Evolutionary conservation across 1,140 invertebrate genomes (phyloP).

Genomic region (Drosophila ananassae): DNA sequence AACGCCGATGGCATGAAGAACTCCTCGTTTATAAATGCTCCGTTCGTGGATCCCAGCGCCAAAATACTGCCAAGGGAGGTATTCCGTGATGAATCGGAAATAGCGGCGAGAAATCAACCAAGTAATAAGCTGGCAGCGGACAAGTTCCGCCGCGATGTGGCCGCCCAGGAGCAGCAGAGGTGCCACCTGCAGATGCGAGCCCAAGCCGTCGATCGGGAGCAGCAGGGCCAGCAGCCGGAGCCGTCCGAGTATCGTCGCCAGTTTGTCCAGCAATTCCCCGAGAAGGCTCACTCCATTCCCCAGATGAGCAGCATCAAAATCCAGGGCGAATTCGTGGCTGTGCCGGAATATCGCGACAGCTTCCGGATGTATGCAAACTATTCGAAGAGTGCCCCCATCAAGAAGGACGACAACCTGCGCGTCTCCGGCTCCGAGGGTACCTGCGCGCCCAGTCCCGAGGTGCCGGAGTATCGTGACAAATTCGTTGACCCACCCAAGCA

Average conservation of each 20-base stretch:
- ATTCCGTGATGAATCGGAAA: constrained; percentile 55
- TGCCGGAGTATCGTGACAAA: constrained; percentile 78
- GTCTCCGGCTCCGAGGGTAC: constrained; percentile 64
- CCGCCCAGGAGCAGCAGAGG: constrained; percentile 61
- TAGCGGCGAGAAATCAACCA: constrained; percentile 14
- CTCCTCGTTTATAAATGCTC: constrained; percentile 72
- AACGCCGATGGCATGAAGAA: constrained; percentile 62
- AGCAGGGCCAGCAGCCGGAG: constrained; percentile 37
- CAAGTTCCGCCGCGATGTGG: constrained; percentile 69
- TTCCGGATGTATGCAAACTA: constrained; percentile 82
- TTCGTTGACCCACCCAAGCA: constrained; percentile 74
- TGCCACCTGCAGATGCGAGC: constrained; percentile 69
- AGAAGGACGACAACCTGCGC: constrained; percentile 74
- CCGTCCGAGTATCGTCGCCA: constrained; percentile 78
- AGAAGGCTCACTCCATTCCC: constrained; percentile 82
- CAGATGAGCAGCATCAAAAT: constrained; percentile 79
- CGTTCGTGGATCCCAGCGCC: constrained; percentile 70
- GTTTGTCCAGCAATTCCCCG: constrained; percentile 73
- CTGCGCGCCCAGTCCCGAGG: constrained; percentile 17
- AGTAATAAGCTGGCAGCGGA: constrained; percentile 36
- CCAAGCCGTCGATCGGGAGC: constrained; percentile 44
- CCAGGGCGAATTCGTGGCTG: constrained; percentile 72
- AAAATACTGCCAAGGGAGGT: constrained; percentile 73
- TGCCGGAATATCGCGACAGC: constrained; percentile 79
- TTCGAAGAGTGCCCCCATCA: constrained; percentile 80